A percentile compares a stretch with the other conserved stretches of the same genome.
Evolutionary conservation across 2,797 vertebrate genomes (phyloP).

Genomic region (Poeciliopsis presidionis): DNA sequence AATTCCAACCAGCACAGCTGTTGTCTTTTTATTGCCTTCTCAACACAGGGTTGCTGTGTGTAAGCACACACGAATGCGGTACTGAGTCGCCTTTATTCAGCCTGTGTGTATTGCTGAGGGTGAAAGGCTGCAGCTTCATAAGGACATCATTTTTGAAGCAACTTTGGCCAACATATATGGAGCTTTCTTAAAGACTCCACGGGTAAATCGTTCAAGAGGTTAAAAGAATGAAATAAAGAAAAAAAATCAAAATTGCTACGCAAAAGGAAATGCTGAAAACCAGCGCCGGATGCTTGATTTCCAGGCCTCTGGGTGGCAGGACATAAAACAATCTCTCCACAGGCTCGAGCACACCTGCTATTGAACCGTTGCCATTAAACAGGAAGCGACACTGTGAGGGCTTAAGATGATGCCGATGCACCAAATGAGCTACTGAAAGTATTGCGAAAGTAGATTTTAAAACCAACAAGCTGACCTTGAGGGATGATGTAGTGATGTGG

Average conservation of each 20-base stretch:
- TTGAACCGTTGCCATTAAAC: not conserved
- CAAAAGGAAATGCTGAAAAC: not conserved
- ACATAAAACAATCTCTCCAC: not conserved
- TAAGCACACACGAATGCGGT: not conserved
- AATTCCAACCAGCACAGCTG: conserved; percentile 9
- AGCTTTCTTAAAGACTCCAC: not conserved
- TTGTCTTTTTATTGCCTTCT: conserved; percentile 1
- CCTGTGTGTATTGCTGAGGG: not conserved
- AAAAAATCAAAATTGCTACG: not conserved
- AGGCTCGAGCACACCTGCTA: not conserved
- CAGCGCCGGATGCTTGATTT: not conserved
- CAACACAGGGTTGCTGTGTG: conserved; percentile 5
- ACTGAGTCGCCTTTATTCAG: not conserved
- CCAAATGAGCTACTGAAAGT: not conserved
- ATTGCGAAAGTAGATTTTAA: not conserved
- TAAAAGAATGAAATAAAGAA: not conserved
- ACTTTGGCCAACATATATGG: not conserved
- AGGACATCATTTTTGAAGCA: not conserved
- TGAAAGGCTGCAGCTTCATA: not conserved
- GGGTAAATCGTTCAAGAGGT: not conserved
- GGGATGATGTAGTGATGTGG: not conserved
- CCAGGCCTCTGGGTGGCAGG: not conserved
- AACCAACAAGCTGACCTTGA: too few species aligned
- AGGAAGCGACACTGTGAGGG: not conserved
- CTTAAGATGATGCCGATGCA: not conserved